Percentiles rank a stretch among this genome's conserved stretches.
Conservation (phyloP, 2,888 invertebrate genomes). For the Phyto melanocephala region DNA sequence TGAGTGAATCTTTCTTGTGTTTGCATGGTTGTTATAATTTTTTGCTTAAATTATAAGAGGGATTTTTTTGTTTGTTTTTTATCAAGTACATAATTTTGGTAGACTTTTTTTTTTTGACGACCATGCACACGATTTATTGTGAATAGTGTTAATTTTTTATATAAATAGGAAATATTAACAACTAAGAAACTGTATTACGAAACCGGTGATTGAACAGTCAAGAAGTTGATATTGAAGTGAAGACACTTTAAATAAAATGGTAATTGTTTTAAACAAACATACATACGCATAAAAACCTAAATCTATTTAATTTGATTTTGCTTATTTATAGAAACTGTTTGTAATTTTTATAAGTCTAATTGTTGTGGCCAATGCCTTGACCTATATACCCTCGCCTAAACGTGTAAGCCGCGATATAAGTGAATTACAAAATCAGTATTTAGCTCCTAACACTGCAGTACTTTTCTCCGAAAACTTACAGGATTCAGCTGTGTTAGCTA, state of each 20-base stretch:
- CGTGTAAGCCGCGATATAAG: slow-evolving; percentile 72
- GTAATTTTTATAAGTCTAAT: slow-evolving; percentile 66
- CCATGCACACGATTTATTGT: neutral
- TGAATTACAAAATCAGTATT: slow-evolving; percentile 66
- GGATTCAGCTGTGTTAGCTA: slow-evolving; percentile 62
- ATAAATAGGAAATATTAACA: slow-evolving; percentile 45
- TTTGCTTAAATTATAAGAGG: neutral
- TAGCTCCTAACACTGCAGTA: slow-evolving; percentile 58
- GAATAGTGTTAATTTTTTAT: slow-evolving; percentile 50
- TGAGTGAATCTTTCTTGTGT: neutral
- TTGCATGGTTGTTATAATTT: neutral
- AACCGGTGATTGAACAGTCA: neutral
- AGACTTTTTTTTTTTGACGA: neutral
- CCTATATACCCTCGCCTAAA: slow-evolving; percentile 57
- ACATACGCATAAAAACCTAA: too few relatives aligned
- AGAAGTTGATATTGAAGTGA: neutral
- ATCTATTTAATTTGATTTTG: neutral
- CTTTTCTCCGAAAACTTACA: slow-evolving; percentile 2
- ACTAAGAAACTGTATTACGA: slow-evolving; percentile 14
- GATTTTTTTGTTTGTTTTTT: neutral
- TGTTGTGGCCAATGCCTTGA: slow-evolving; percentile 68
- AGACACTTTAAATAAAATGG: slow-evolving; percentile 36
- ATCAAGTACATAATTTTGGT: too few relatives aligned
- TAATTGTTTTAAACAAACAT: neutral
- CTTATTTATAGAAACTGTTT: slow-evolving; percentile 70